A percentile compares a stretch with the other conserved stretches of the same genome.
These are phyloP conservation scores for Nymphicus hollandicus DNA, from an alignment of 2,113 vertebrate species.

Conservation along the genomic window DNA sequence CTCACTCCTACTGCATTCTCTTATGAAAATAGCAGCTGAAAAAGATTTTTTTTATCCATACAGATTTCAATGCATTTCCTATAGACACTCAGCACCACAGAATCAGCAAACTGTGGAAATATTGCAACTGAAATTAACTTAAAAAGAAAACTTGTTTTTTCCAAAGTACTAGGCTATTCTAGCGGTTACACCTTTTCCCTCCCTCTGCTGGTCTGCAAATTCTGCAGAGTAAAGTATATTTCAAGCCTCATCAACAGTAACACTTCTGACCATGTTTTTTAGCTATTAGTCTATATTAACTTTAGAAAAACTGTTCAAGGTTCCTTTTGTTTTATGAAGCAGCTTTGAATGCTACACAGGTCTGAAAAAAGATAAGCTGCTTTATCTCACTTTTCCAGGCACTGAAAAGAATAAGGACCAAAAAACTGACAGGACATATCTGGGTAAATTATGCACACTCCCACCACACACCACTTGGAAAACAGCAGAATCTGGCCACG, in stretches of 20 bases:
- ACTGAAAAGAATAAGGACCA: neutral
- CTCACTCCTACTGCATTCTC: neutral
- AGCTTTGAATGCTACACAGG: neutral
- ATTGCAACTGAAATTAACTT: neutral
- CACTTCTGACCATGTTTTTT: neutral
- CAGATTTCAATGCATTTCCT: neutral
- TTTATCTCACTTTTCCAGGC: slow-evolving; percentile 41
- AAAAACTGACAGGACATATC: slow-evolving; percentile 4
- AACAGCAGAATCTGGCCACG: neutral
- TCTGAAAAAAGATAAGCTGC: neutral
- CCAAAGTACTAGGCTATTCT: neutral
- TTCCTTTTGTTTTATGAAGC: neutral
- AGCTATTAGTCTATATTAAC: neutral
- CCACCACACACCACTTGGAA: neutral
- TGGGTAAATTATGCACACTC: neutral
- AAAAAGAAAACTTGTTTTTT: neutral
- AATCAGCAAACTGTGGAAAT: neutral
- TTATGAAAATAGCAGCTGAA: neutral
- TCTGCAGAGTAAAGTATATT: slow-evolving; percentile 21
- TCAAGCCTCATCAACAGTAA: slow-evolving; percentile 33
- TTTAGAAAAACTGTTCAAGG: neutral
- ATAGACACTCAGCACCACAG: neutral
- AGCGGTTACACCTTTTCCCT: neutral
- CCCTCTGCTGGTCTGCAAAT: neutral
- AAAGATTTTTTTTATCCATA: neutral